phyloP scores from a whole-genome alignment of 2,888 invertebrate species.

The Drosophila hamatofila region DNA sequence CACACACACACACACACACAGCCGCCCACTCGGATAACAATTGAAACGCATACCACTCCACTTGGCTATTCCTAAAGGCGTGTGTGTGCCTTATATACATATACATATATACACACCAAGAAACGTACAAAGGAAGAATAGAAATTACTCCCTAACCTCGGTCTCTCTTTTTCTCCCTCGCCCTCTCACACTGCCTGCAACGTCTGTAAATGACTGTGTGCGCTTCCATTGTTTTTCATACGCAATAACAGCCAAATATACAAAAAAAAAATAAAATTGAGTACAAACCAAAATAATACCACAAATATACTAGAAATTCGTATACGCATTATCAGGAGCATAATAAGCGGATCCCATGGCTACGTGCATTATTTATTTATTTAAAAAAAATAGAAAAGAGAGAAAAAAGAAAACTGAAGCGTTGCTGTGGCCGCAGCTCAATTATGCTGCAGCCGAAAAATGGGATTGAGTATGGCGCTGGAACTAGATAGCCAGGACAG shows the following conservation, averaged over 20 bases:
- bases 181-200: background rate
- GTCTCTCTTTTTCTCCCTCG: background rate
- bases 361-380: constrained; percentile 77
- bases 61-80: constrained; percentile 13
- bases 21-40: constrained; percentile 27
- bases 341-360: constrained; percentile 60
- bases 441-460: constrained; percentile 47
- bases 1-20: background rate
- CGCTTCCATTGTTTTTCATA: constrained; percentile 40
- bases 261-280: constrained; percentile 1
- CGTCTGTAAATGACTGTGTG: constrained; percentile 10
- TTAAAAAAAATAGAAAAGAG: constrained; percentile 73
- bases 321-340: constrained; percentile 71
- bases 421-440: constrained; percentile 57
- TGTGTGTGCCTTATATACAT: background rate
- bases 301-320: constrained; percentile 27
- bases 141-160: constrained; percentile 6
- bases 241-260: constrained; percentile 8
- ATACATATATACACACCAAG: background rate
- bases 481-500: constrained; percentile 10
- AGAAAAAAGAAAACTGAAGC: constrained; percentile 51
- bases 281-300: constrained; percentile 7
- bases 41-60: constrained; percentile 36
- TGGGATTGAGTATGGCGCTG: constrained; percentile 7
- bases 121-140: constrained; percentile 20